A percentile compares a stretch with the other conserved stretches of the same genome.
Evolutionary conservation across 2,888 invertebrate species (phyloP).

Genomic region (Liposcelis brunnea): DNA sequence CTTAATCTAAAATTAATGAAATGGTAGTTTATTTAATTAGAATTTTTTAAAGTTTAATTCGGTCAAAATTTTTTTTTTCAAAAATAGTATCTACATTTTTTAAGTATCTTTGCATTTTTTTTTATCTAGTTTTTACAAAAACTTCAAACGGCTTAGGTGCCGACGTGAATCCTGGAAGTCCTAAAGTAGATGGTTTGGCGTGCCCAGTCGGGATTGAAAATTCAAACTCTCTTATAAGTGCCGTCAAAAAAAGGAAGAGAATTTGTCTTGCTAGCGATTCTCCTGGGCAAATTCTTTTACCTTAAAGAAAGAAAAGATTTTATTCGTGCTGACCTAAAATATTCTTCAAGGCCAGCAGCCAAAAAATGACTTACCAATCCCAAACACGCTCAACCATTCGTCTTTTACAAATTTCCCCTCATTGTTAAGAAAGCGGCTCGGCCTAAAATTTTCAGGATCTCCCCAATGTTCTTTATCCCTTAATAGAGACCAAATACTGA

Average conservation of each 20-base stretch:
- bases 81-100: neutral
- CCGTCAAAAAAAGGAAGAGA: constrained; percentile 16
- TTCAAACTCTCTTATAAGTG: constrained; percentile 16
- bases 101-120: neutral
- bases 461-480: constrained; percentile 17
- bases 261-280: constrained; percentile 15
- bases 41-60: too few relatives aligned
- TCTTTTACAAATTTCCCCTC: constrained; percentile 15
- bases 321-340: neutral
- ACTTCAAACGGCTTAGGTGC: constrained; percentile 16
- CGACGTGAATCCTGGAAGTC: constrained; percentile 14
- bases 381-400: constrained; percentile 16
- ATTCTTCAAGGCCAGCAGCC: neutral
- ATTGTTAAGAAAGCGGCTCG: constrained; percentile 15
- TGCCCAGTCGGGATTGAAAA: constrained; percentile 13
- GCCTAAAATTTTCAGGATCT: constrained; percentile 18
- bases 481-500: constrained; percentile 15
- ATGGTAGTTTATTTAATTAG: too few relatives aligned
- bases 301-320: constrained; percentile 10
- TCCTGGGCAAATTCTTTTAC: constrained; percentile 17
- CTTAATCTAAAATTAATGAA: too few relatives aligned
- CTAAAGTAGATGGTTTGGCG: constrained; percentile 12
- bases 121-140: constrained; percentile 8
- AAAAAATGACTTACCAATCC: constrained; percentile 13
- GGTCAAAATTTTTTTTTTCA: neutral